Evolutionary conservation across 53 echinoderm and acorn worm genomes (phyloP).

Genomic region (Apostichopus leukothele): DNA sequence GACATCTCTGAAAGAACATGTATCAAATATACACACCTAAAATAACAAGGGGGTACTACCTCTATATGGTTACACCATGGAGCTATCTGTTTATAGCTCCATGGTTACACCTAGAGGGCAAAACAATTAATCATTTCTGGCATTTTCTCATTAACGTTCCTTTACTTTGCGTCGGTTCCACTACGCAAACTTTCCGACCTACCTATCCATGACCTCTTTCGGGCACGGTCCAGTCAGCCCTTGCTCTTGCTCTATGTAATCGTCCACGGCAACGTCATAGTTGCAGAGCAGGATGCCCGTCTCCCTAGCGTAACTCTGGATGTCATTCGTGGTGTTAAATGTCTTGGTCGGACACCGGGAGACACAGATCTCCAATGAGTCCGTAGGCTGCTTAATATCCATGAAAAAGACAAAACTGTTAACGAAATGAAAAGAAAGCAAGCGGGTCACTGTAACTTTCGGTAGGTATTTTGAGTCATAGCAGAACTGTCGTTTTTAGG

Average conservation of each 20-base stretch:
- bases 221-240: constrained; percentile 77
- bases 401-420: constrained; percentile 87
- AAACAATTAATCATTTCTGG: no score
- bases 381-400: constrained; percentile 64
- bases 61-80: no score
- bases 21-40: no score
- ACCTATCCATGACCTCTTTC: constrained; percentile 62
- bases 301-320: constrained; percentile 62
- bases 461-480: no score
- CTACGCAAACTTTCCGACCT: background rate
- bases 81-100: no score
- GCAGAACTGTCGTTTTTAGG: background rate
- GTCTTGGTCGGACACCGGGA: constrained; percentile 68
- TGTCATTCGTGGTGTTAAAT: constrained; percentile 56
- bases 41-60: no score
- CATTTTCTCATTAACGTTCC: no score
- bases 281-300: constrained; percentile 66
- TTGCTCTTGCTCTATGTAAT: constrained; percentile 48
- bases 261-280: constrained; percentile 60
- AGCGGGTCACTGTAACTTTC: background rate
- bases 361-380: constrained; percentile 87
- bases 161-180: no score
- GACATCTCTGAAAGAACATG: no score
- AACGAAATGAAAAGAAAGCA: background rate
- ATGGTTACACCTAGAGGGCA: no score